Evolutionary conservation across 2,888 invertebrate species (phyloP).

Genomic region (Leucophenga montana): DNA sequence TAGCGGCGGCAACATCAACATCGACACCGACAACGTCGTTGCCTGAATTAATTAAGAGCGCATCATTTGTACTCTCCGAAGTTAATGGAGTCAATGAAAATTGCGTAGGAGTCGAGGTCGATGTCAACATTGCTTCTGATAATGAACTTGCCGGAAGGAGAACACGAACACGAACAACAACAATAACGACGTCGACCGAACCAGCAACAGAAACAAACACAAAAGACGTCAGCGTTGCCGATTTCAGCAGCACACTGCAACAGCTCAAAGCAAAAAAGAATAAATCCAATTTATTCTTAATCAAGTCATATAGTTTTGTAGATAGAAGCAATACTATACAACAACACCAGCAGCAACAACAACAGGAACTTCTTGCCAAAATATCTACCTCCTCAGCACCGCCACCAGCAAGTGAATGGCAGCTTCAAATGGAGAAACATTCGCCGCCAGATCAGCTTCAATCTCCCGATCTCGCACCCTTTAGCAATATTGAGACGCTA

Average conservation of each 20-base stretch:
- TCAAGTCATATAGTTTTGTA: slow-evolving; percentile 60
- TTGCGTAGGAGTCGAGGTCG: background rate
- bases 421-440: background rate
- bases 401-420: slow-evolving; percentile 1
- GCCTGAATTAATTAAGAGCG: background rate
- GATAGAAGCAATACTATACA: slow-evolving; percentile 42
- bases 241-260: slow-evolving; percentile 38
- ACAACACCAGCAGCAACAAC: slow-evolving; percentile 29
- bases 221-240: slow-evolving; percentile 21
- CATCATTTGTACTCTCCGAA: background rate
- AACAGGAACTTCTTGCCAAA: slow-evolving; percentile 32
- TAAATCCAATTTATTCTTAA: slow-evolving; percentile 60
- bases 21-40: background rate
- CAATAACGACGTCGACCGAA: slow-evolving; percentile 17
- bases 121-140: slow-evolving; percentile 20
- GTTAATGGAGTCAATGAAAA: background rate
- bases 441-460: slow-evolving; percentile 1
- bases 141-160: slow-evolving; percentile 22
- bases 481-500: slow-evolving; percentile 42
- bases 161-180: slow-evolving; percentile 29
- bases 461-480: slow-evolving; percentile 43
- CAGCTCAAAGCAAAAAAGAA: slow-evolving; percentile 58
- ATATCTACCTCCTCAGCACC: slow-evolving; percentile 14
- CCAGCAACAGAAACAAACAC: slow-evolving; percentile 28
- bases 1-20: background rate